Percentiles rank a stretch among this genome's conserved stretches.
Evolutionary conservation across 2,888 invertebrate genomes (phyloP).

Genomic region (Drosophila neoperkinsi): DNA sequence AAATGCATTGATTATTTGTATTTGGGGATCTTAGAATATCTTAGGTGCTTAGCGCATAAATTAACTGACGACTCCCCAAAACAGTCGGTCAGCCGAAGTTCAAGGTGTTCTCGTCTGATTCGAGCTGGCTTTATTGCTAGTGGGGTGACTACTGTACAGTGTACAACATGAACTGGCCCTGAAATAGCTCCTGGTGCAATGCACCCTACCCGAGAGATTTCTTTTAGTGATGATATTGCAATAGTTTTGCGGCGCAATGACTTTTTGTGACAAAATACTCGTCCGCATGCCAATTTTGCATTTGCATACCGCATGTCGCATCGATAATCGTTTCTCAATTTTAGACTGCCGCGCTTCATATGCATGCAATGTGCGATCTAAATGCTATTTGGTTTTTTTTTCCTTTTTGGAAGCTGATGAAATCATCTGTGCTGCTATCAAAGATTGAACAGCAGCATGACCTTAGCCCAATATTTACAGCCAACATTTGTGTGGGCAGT

Average conservation of each 20-base stretch:
- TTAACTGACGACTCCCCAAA: slow-evolving; percentile 24
- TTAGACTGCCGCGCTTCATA: slow-evolving; percentile 50
- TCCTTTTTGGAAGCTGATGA: slow-evolving; percentile 51
- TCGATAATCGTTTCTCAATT: slow-evolving; percentile 65
- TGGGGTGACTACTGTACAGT: slow-evolving; percentile 38
- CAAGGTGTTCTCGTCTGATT: slow-evolving; percentile 42
- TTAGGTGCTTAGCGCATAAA: slow-evolving; percentile 54
- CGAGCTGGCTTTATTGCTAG: background rate
- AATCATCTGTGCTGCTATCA: slow-evolving; percentile 51
- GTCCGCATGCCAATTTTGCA: slow-evolving; percentile 29
- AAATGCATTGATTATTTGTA: slow-evolving; percentile 49
- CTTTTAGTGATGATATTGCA: slow-evolving; percentile 49
- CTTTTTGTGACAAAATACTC: slow-evolving; percentile 41
- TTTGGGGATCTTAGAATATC: slow-evolving; percentile 52
- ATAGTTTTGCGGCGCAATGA: slow-evolving; percentile 66
- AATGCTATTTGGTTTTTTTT: slow-evolving; percentile 40
- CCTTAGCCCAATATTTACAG: slow-evolving; percentile 57
- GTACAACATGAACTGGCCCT: slow-evolving; percentile 45
- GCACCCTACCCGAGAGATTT: slow-evolving; percentile 28
- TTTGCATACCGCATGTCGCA: slow-evolving; percentile 62
- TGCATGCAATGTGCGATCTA: slow-evolving; percentile 60
- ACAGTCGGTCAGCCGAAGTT: slow-evolving; percentile 50
- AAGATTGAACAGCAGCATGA: slow-evolving; percentile 31
- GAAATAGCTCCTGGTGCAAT: slow-evolving; percentile 51
- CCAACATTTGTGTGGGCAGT: slow-evolving; percentile 23